phyloP scores from a whole-genome alignment of 2,888 invertebrate genomes.

The Neoscelio sp. region DNA sequence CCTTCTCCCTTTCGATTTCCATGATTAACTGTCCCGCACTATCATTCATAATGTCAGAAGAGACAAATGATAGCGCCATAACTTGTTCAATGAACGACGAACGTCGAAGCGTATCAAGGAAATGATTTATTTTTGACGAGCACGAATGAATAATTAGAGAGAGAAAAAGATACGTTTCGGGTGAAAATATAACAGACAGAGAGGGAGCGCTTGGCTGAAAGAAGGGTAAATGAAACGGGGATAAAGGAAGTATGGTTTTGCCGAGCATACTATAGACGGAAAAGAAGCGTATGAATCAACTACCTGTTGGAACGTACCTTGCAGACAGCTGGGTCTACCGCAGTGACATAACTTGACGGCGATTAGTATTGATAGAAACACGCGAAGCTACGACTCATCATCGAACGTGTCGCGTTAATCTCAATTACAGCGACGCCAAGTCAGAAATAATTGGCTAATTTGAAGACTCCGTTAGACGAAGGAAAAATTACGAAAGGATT shows the following conservation, averaged over 20 bases:
- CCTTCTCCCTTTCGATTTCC: too few species aligned
- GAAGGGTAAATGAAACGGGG: background rate
- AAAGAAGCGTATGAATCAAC: constrained; percentile 51
- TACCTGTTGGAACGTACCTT: constrained; percentile 52
- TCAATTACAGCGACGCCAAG: constrained; percentile 34
- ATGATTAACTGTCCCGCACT: too few species aligned
- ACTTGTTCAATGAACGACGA: too few species aligned
- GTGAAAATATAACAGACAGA: too few species aligned
- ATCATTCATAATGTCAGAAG: too few species aligned
- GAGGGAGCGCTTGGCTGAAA: background rate
- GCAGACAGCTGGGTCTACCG: constrained; percentile 12
- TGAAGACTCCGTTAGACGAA: constrained; percentile 1
- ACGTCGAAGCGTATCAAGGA: too few species aligned
- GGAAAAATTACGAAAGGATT: constrained; percentile 10
- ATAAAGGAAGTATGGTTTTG: background rate
- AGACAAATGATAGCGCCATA: too few species aligned
- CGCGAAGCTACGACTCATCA: constrained; percentile 33
- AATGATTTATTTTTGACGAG: too few species aligned
- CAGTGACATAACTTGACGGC: constrained; percentile 42
- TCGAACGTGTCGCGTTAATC: constrained; percentile 21
- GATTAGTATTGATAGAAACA: constrained; percentile 52
- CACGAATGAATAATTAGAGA: too few species aligned
- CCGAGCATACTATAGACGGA: background rate
- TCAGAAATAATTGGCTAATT: constrained; percentile 40
- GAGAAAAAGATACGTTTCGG: too few species aligned